Evolutionary conservation across 2,797 vertebrate species (phyloP).

Genomic region (Lepilemur ruficaudatus): DNA sequence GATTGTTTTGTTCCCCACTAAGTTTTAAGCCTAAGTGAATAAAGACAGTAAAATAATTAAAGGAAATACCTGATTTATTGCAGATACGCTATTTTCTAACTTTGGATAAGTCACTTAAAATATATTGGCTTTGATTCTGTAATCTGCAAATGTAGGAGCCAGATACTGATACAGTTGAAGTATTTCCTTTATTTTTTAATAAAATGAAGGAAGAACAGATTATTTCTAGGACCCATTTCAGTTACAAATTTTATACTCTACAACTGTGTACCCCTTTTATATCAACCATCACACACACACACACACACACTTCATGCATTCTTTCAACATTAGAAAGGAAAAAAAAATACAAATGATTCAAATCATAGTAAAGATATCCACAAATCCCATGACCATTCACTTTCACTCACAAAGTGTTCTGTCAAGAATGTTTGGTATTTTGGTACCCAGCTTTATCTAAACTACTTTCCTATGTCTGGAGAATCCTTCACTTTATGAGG

Average conservation of each 20-base stretch:
- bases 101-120: not conserved
- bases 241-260: not conserved
- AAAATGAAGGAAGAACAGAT: not conserved
- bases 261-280: not conserved
- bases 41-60: not conserved
- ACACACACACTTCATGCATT: not conserved
- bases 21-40: not conserved
- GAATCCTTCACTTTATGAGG: not conserved
- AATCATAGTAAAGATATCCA: not conserved
- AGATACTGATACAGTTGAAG: not conserved
- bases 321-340: not conserved
- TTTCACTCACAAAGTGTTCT: conserved; percentile 19
- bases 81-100: not conserved
- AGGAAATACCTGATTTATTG: not conserved
- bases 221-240: not conserved
- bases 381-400: not conserved
- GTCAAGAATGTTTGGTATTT: not conserved
- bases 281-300: not conserved
- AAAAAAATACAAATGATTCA: not conserved
- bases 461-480: not conserved
- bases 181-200: not conserved
- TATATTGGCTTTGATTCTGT: not conserved
- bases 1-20: not conserved
- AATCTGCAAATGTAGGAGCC: not conserved
- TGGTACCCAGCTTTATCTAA: not conserved